Evolutionary conservation across 2,888 invertebrate genomes (phyloP).

Genomic region (Congeria kusceri): DNA sequence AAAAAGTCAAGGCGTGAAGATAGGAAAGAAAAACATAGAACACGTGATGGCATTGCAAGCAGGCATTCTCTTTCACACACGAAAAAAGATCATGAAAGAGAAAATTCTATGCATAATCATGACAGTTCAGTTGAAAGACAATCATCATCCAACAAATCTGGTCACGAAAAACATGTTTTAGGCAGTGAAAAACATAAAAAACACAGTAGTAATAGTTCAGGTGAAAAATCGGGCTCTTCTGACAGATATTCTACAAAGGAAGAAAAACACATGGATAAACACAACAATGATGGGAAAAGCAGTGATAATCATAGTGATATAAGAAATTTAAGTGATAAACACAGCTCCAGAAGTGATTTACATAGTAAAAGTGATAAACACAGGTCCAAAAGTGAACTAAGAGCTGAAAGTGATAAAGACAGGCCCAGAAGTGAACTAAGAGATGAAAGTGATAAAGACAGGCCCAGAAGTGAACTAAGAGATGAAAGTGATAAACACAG

Average conservation of each 20-base stretch:
- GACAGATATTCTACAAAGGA: background rate
- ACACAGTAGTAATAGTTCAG: conserved; percentile 2
- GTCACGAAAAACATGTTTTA: conserved; percentile 11
- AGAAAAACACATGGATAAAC: background rate
- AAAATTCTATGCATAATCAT: no score
- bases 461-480: no score
- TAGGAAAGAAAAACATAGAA: conserved; percentile 3
- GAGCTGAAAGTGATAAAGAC: no score
- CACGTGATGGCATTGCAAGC: background rate
- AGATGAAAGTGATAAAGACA: background rate
- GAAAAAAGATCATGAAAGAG: no score
- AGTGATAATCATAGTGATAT: conserved; percentile 2
- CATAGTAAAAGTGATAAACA: no score
- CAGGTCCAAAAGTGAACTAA: no score
- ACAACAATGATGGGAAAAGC: background rate
- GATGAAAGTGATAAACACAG: no score
- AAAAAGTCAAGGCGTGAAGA: background rate
- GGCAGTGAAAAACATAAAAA: conserved; percentile 14
- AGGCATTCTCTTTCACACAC: background rate
- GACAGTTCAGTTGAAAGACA: no score
- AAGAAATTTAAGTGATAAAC: no score
- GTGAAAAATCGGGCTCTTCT: conserved; percentile 1
- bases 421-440: background rate
- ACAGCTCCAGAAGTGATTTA: no score
- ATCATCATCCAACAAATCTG: background rate